Evolutionary conservation across 1,140 invertebrate species (phyloP), one percentile per base, ranked within the genome.

Genomic region (Antheraea pernyi): DNA sequence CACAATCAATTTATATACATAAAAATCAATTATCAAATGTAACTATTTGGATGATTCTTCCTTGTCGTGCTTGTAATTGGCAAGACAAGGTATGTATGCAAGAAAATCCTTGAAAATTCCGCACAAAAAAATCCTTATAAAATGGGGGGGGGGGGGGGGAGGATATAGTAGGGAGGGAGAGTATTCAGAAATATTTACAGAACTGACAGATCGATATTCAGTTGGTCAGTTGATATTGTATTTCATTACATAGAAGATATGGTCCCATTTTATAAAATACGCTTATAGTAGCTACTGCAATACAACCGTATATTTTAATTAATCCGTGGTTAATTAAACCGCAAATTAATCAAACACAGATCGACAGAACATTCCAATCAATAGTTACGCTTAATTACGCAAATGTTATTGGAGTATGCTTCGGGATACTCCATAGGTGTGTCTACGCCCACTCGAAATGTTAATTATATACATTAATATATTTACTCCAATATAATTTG

Each of bases 311-410:
- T 58, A 72, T 65, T 73, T 70, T 67, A 39, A 68, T 22, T 42
- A 46, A 11, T 59, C 19, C 13, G 46, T 37, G 65, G 65, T 68
- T 65, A 72, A 59, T 36, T 58, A 62, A 68, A 73, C 62, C 61
- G 42, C 60, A 69, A 73, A 76, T 76, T 76, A 76, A 76, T 76
- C 69, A 76, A 70, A 60, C 70, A 68, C 67, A 73, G 30, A 73
- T 76, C 70, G 75, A 73, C 67, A 73, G 67, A 62, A 67, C 67
- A 71, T 68, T 68, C 69, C 67, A 22, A 69, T 69, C 67, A 68
- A 66, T 70, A 66, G 67, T 68, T 46, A 68, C 64, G 68, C 63
- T 71, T 70, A 76, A 73, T 76, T 73, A 72, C 60, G 62, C 62
- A 69, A 71, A 69, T 76, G 66, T 73, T 70, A 76, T 72, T 65